Conservation (phyloP, 2,888 invertebrate genomes). For the Pteria penguin region DNA sequence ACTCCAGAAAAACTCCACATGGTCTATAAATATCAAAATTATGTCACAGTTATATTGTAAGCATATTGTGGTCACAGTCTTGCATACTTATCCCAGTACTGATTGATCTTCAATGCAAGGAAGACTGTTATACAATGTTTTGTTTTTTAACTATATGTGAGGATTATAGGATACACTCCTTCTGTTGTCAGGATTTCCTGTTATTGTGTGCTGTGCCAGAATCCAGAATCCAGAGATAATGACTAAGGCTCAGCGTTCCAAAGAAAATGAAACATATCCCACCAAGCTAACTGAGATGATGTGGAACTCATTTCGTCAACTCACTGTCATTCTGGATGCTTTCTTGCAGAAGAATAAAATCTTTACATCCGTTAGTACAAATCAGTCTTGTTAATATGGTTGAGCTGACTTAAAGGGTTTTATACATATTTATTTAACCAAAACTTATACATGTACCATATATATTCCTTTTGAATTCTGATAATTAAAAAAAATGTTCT, state of each 20-base stretch:
- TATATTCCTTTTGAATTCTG: too few species aligned
- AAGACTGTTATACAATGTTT: too few species aligned
- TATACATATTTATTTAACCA: too few species aligned
- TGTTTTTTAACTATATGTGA: too few species aligned
- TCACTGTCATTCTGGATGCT: constrained; percentile 52
- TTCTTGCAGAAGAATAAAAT: constrained; percentile 50
- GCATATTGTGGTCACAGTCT: background rate
- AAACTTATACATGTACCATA: too few species aligned
- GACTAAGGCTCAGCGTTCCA: background rate
- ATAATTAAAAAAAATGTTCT: too few species aligned
- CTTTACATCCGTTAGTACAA: constrained; percentile 47
- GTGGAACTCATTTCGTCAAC: constrained; percentile 26
- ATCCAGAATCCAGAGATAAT: background rate
- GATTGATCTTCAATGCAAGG: too few species aligned
- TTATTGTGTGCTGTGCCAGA: background rate
- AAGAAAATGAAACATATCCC: background rate
- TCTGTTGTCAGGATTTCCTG: background rate
- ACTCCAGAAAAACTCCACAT: too few species aligned
- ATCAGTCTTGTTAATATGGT: too few species aligned
- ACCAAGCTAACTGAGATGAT: constrained; percentile 1
- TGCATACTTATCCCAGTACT: too few species aligned
- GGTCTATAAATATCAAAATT: background rate
- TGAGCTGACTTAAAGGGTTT: too few species aligned
- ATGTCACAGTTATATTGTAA: background rate
- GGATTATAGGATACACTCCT: too few species aligned